Base-by-base conservation (phyloP, 2,888 invertebrate species). In the Pandemis heparana region DNA sequence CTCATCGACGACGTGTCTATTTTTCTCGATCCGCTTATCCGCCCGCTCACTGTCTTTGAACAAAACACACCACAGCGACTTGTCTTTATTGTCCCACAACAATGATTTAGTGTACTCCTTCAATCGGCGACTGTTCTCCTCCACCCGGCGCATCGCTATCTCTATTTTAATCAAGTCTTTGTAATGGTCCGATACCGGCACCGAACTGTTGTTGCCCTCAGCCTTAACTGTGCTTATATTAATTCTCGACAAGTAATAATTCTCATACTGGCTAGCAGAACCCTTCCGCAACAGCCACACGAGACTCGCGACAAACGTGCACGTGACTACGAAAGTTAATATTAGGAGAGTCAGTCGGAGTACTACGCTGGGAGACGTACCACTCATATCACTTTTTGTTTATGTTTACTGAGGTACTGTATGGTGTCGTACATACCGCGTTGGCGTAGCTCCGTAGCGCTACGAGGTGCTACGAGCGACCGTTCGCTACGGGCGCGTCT, bases 321-420 rank as follows among this genome's bases (percentile, higher is more conserved):
- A 93, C 85, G 94, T 90, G 80, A 94, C 90, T 79, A 92, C 80
- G 75, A 94, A 91, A 81, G 92, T 94, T 85, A 91, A 83, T 89
- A 91, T 88, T 75, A 94, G 83, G 79, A 94, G 89, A 89, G 93
- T 91, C 86, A 92, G 89, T 87, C 92, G 88, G 83, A 92, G 86
- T 84, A 92, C 89, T 86, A 87, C 82, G 82, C 87, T 92, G 77
- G 89, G 86, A 83, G 93, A 89, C 86, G 92, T 86, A 92, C 94
- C 92, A 92, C 94, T 94, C 94, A 94, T 94, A 93, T 94, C 93
- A 94, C 93, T 92, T 89, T 90, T 92, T 94, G 93, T 92, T 92
- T 91, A 85, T 89, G 88, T 92, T 92, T 88, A 80, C 82, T 79
- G 83, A 86, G 86, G 87, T 85, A 86, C 86, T 85, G 86, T 86